Evolutionary conservation across 2,888 invertebrate genomes (phyloP).

Genomic region (Macrosiphum euphorbiae): DNA sequence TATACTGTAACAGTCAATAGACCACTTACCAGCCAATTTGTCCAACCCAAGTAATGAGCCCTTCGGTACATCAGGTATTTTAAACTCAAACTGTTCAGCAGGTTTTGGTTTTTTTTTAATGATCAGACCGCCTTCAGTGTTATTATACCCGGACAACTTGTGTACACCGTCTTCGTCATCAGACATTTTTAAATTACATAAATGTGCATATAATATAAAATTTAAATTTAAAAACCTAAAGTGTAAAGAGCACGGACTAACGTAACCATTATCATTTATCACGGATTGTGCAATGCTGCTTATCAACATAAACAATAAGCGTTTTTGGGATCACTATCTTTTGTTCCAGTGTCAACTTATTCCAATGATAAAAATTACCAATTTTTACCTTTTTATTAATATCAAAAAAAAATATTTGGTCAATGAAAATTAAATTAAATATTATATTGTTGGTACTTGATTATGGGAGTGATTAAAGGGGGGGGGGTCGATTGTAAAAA

Average conservation of each 20-base stretch:
- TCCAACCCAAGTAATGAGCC: constrained; percentile 87
- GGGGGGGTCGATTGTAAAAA: background rate
- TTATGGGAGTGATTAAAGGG: fast-evolving
- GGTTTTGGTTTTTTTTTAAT: constrained; percentile 78
- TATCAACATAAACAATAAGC: background rate
- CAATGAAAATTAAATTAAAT: background rate
- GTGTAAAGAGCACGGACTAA: background rate
- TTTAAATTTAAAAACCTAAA: background rate
- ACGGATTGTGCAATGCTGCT: background rate
- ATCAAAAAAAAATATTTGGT: too few relatives aligned
- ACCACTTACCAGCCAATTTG: constrained; percentile 78
- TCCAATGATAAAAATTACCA: background rate
- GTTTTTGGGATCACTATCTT: background rate
- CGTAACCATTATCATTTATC: background rate
- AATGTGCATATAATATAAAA: background rate
- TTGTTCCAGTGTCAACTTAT: background rate
- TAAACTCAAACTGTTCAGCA: constrained; percentile 72
- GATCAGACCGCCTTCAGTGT: constrained; percentile 79
- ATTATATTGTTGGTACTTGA: background rate
- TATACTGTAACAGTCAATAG: background rate
- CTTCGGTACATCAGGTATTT: constrained; percentile 75
- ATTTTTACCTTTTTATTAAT: background rate
- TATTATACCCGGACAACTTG: constrained; percentile 79
- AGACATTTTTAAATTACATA: constrained; percentile 31
- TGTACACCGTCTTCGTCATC: constrained; percentile 75